Base-by-base conservation (phyloP, 2,888 invertebrate species). In the Neoscelio sp. region DNA sequence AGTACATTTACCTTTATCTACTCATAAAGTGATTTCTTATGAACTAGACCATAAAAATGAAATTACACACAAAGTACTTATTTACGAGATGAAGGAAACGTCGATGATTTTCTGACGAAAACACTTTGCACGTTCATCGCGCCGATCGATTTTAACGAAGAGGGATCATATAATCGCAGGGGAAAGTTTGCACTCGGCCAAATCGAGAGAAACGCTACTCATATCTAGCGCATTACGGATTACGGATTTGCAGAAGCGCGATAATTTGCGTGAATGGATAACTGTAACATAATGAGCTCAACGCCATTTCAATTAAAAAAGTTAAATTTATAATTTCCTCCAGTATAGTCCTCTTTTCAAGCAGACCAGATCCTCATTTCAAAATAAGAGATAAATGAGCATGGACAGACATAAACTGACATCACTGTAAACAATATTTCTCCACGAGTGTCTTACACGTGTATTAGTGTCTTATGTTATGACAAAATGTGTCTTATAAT, bases 141-240 rank as follows among this genome's bases (percentile, higher is more conserved):
- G 84, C 83, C 80, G 80, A 82, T 83, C 83, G 85, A 85, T 82
- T 82, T 71, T 48, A 60, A 70, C 28, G 64, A 46, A 44, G 64
- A 56, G 56, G 76, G 56, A 76, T 40, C 54, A 35, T 38, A 60
- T 78, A 77, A 77, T 77, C 50, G 50, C 42, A 5, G 10, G 64
- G 64, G 78, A 74, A 78, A 78, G 78, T 74, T 60, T 2, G 50
- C 20, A 6, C 46, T 68, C 54, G 48, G 33, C 48, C 52, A 12
- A 52, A 64, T 70, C 58, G 42, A 64, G 64, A 65, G 77, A 77
- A 71, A 77, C 65, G 71, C 70, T 56, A 38, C 28, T 64, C 71
- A 18, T 52, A 56, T 30, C 40, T 50, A 13, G 33, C 26, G 58
- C 64, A 62, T 68, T 35, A 35, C 65, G 20, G 38, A 54, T 17